These are phyloP conservation scores for Ennomos erosarius DNA, from an alignment of 2,888 invertebrate species.

Conservation along the genomic window DNA sequence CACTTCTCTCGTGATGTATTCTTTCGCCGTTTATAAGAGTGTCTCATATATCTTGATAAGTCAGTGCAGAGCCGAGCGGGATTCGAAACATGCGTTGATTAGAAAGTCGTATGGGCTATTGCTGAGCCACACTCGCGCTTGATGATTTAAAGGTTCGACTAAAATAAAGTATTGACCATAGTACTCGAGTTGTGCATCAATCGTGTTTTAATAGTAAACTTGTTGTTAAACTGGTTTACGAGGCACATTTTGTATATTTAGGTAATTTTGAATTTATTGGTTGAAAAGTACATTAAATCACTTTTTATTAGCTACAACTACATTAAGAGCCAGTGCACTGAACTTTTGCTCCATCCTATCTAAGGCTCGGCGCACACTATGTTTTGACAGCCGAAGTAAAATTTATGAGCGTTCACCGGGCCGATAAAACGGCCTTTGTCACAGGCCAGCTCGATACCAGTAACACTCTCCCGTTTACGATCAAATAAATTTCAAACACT, in stretches of 20 bases:
- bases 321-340: constrained; percentile 29
- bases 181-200: too few relatives aligned
- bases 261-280: constrained; percentile 20
- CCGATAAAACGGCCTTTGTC: constrained; percentile 81
- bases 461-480: constrained; percentile 78
- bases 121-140: too few relatives aligned
- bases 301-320: constrained; percentile 30
- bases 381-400: constrained; percentile 80
- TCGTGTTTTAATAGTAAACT: too few relatives aligned
- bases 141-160: too few relatives aligned
- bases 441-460: constrained; percentile 65
- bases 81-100: too few relatives aligned
- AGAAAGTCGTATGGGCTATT: too few relatives aligned
- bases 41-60: too few relatives aligned
- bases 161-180: too few relatives aligned
- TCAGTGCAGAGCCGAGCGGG: too few relatives aligned
- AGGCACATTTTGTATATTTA: background rate
- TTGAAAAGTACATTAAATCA: constrained; percentile 24
- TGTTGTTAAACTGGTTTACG: background rate
- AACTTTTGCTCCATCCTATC: constrained; percentile 41
- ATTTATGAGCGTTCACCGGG: constrained; percentile 78
- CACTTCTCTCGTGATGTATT: too few relatives aligned
- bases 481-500: constrained; percentile 83
- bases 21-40: too few relatives aligned
- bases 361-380: constrained; percentile 55